Percentiles rank a stretch among this genome's conserved stretches.
Conservation (phyloP, 2,888 invertebrate genomes). For the Ectemnius continuus region DNA sequence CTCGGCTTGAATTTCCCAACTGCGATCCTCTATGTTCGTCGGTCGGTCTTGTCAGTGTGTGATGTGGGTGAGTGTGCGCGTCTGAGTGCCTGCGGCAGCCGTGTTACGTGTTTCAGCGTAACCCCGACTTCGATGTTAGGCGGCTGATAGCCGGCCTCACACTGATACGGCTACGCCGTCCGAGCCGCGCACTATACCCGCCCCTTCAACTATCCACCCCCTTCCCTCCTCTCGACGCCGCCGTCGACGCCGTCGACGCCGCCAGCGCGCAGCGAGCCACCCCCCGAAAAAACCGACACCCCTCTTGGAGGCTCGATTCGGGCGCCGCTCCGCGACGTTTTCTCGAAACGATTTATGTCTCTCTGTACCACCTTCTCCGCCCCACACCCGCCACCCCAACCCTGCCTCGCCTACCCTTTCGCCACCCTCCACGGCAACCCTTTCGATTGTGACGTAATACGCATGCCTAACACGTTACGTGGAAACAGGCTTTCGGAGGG, state of each 20-base stretch:
- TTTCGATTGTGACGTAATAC: slow-evolving; percentile 33
- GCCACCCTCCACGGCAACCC: background rate
- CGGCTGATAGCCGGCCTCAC: slow-evolving; percentile 77
- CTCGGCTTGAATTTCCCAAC: slow-evolving; percentile 34
- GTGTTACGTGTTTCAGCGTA: slow-evolving; percentile 61
- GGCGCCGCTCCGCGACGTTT: slow-evolving; percentile 44
- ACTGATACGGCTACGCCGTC: slow-evolving; percentile 66
- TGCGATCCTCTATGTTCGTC: slow-evolving; percentile 7
- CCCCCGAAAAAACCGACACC: slow-evolving; percentile 40
- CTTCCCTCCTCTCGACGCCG: too few species aligned
- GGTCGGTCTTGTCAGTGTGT: slow-evolving; percentile 11
- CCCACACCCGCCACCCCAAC: too few species aligned
- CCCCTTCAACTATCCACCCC: slow-evolving; percentile 38
- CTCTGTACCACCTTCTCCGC: background rate
- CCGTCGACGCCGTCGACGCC: background rate
- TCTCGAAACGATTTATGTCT: slow-evolving; percentile 34
- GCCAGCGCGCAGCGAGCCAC: background rate
- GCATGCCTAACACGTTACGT: slow-evolving; percentile 25
- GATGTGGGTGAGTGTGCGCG: slow-evolving; percentile 31
- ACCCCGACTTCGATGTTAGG: slow-evolving; percentile 72
- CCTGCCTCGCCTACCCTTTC: background rate
- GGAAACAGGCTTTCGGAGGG: slow-evolving; percentile 15
- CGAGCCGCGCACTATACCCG: slow-evolving; percentile 54
- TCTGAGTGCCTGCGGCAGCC: slow-evolving; percentile 54
- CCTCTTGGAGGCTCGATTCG: slow-evolving; percentile 36